A percentile compares a stretch with the other conserved stretches of the same genome.
Conservation (phyloP, 2,797 vertebrate species). For the Eptatretus atami region DNA sequence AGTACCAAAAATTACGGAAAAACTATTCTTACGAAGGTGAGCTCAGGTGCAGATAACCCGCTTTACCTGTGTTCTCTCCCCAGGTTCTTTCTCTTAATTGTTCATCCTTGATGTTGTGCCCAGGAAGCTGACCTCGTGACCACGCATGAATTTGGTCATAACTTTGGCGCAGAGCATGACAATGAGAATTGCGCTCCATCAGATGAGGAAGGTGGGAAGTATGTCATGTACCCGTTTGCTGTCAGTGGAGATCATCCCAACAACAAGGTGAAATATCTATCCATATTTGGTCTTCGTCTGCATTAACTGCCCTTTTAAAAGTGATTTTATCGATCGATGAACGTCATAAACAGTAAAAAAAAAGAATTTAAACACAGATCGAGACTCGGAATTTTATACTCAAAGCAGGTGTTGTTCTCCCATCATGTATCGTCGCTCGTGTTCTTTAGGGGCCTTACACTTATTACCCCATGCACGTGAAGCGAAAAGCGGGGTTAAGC, state of each 20-base stretch:
- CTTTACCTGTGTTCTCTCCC: no score
- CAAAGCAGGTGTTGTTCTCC: no score
- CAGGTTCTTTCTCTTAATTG: background rate
- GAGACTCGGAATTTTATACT: no score
- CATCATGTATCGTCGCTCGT: no score
- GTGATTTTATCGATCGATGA: no score
- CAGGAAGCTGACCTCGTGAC: conserved; percentile 93
- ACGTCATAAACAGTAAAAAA: no score
- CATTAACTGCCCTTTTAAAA: no score
- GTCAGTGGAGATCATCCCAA: conserved; percentile 81
- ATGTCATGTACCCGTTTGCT: conserved; percentile 88
- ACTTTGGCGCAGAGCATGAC: conserved; percentile 90
- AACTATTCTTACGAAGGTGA: conserved; percentile 91
- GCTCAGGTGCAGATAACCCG: background rate
- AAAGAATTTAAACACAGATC: no score
- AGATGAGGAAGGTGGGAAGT: conserved; percentile 70
- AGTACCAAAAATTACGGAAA: conserved; percentile 97
- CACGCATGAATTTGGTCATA: conserved; percentile 80
- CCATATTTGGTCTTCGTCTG: no score
- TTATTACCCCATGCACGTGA: no score
- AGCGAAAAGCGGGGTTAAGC: no score
- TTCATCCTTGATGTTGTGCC: background rate
- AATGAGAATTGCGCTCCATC: conserved; percentile 73
- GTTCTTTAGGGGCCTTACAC: no score
- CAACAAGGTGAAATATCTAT: conserved; percentile 39